Base-by-base conservation (phyloP, 2,888 invertebrate genomes). In the Nezara viridula region DNA sequence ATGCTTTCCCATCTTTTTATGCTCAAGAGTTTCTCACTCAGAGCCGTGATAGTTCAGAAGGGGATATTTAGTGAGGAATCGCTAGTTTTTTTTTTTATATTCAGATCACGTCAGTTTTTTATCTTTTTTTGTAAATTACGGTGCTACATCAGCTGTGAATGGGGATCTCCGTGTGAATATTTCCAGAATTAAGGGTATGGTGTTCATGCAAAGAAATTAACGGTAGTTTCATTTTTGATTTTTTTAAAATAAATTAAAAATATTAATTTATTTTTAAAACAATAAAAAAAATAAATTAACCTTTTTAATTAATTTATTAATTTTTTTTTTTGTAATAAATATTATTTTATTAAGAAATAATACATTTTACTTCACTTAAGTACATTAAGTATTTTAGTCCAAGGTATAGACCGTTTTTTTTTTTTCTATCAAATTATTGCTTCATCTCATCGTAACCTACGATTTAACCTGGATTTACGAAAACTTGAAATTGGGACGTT, bases 11-110 rank as follows among this genome's bases (percentile, higher is more conserved):
- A 60, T 40, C 55, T 86, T 55, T 86, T 86, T 86, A 86, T 86
- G n/a, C 27, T 44, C 32, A 37, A 86, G 16, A 60, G 52, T 86
- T 86, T 86, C 86, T 86, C 86, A 86, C 86, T 60, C 44, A 5
- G 81, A 44, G 81, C 44, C 14, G 44, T 81, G 44, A 81, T 44
- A 81, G 81, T 81, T 44, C 44, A 81, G n/a, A 44, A 16, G 81
- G 81, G 44, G 44, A 81, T 47, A 81, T 81, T 81, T 81, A 81
- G 81, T 81, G 44, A 81, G 81, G 14, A 73, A 73, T 73, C 19
- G 37, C 32, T 73, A 44, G 44, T 44, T 44, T 7, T 12, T 81
- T 81, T 81, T 81, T 81, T 60, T 60, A 27, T 81, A 44, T 81
- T 81, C 44, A 81, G 81, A 47, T 81, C 81, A 7, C 44, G 81